phyloP scores from a whole-genome alignment of 2,797 vertebrate species.

The Anableps anableps region DNA sequence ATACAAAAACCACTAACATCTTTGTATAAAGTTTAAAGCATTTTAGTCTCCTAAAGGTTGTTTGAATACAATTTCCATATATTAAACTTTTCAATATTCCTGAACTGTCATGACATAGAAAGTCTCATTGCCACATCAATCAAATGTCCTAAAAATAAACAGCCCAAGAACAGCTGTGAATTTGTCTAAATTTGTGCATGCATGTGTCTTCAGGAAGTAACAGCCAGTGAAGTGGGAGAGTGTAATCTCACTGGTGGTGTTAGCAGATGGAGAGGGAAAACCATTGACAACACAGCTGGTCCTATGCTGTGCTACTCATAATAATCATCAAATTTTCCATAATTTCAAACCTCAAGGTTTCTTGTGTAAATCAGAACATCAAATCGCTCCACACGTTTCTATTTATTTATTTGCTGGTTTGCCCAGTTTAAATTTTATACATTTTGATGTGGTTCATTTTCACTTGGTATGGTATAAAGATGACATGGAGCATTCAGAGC shows the following conservation, averaged over 20 bases:
- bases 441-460: background rate
- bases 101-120: conserved; percentile 8
- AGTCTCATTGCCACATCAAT: conserved; percentile 46
- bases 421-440: background rate
- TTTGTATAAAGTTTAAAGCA: background rate
- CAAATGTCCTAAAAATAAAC: conserved; percentile 54
- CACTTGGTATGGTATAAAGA: background rate
- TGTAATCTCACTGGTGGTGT: conserved; percentile 69
- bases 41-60: background rate
- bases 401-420: background rate
- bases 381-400: background rate
- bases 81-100: conserved; percentile 19
- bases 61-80: background rate
- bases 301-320: conserved; percentile 54
- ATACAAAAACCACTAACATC: background rate
- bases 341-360: conserved; percentile 33
- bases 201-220: conserved; percentile 51
- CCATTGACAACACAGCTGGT: conserved; percentile 66
- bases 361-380: conserved; percentile 13
- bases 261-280: conserved; percentile 68
- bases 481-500: background rate
- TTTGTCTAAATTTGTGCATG: conserved; percentile 36
- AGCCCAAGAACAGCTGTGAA: conserved; percentile 55
- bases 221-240: conserved; percentile 60
- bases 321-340: conserved; percentile 54